These are phyloP conservation scores for Drosophila gaucha DNA, from an alignment of 2,888 invertebrate genomes.

Conservation along the genomic window DNA sequence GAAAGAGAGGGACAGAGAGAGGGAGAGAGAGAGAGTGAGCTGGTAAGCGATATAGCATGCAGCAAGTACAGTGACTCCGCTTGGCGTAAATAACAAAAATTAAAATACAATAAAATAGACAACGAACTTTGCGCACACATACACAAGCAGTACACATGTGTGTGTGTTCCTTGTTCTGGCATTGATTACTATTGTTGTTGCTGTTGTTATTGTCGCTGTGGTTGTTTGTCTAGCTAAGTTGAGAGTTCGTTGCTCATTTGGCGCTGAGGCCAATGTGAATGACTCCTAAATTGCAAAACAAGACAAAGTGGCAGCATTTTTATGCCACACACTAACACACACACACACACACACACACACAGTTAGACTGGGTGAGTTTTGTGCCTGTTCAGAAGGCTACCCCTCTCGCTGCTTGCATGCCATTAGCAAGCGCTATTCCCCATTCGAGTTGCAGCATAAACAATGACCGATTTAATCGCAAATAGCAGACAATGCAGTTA, in stretches of 20 bases:
- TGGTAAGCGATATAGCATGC: neutral
- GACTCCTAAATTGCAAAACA: constrained; percentile 72
- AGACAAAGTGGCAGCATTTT: constrained; percentile 61
- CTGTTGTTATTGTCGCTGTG: constrained; percentile 22
- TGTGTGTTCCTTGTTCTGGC: constrained; percentile 37
- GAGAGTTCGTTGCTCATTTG: constrained; percentile 74
- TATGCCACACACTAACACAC: constrained; percentile 28
- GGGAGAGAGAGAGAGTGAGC: neutral
- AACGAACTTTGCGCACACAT: constrained; percentile 49
- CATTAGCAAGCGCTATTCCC: constrained; percentile 40
- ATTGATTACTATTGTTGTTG: constrained; percentile 54
- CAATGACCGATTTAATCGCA: constrained; percentile 30
- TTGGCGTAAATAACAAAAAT: constrained; percentile 71
- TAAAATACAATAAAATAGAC: constrained; percentile 78
- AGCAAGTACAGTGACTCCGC: constrained; percentile 57
- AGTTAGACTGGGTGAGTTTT: constrained; percentile 32
- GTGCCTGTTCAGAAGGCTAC: constrained; percentile 16
- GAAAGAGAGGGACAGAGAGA: neutral
- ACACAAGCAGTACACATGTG: constrained; percentile 3
- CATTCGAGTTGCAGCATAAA: constrained; percentile 32
- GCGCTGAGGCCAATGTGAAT: constrained; percentile 55
- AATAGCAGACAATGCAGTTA: constrained; percentile 24
- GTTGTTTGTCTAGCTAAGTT: constrained; percentile 53
- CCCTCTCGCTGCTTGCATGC: constrained; percentile 29
- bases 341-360: constrained; percentile 12